A percentile compares a stretch with the other conserved stretches of the same genome.
Conservation (phyloP, 2,113 vertebrate species). For the Nyctibius bracteatus region DNA sequence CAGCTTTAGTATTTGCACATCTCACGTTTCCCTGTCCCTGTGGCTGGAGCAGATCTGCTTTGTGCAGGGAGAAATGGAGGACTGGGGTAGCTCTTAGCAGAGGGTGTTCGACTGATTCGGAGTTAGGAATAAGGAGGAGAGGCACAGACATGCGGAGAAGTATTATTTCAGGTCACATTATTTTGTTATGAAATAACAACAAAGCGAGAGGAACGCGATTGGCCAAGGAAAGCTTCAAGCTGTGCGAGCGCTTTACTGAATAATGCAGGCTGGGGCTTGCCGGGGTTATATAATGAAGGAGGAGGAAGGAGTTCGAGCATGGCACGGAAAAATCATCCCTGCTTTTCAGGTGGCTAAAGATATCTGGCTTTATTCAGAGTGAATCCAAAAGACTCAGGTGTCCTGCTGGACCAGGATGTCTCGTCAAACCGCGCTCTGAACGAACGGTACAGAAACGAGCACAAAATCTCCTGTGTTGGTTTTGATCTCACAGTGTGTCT, state of each 20-base stretch:
- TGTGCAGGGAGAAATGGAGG: neutral
- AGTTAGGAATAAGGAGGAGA: neutral
- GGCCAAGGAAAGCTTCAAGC: conserved; percentile 18
- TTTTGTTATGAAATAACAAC: conserved; percentile 45
- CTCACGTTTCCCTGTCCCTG: neutral
- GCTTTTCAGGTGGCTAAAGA: neutral
- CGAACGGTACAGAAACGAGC: neutral
- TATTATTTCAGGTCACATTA: conserved; percentile 40
- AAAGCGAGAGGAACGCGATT: conserved; percentile 1
- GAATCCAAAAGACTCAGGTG: neutral
- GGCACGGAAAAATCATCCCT: neutral
- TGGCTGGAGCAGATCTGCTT: neutral
- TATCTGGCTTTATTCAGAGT: neutral
- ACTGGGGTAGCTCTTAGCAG: accelerated
- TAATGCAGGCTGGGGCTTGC: conserved; percentile 26
- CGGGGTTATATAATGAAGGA: neutral
- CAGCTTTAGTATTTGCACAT: neutral
- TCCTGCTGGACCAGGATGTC: neutral
- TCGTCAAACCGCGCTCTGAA: neutral
- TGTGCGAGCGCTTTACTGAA: neutral
- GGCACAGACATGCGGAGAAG: neutral
- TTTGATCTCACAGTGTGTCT: neutral
- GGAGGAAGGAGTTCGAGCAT: neutral
- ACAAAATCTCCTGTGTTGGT: neutral
- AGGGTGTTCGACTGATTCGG: neutral